Base-by-base conservation (phyloP, 2,797 vertebrate species). In the Halcyon leucocephala region DNA sequence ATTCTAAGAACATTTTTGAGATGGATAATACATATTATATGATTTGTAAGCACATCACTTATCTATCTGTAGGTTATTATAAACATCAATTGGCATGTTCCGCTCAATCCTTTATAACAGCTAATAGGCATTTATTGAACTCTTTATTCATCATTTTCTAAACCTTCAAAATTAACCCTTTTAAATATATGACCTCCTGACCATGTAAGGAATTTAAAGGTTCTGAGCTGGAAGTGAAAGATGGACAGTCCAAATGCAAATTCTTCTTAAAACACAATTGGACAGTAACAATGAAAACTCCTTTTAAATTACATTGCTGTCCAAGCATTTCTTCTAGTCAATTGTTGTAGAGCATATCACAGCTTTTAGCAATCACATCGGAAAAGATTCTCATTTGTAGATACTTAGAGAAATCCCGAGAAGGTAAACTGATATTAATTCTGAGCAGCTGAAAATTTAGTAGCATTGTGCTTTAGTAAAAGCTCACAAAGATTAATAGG, bases 391-490 rank as follows among this genome's bases (percentile, higher is more conserved):
- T 72, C 31, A 48, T 51, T 88, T 86, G 46, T 70, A 69, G 65
- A 60, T 95, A 52, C 39, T 72, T 86, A 78, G 0, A 83, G 76
- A 86, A 95, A 93, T 83, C 86, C 54, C 71, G 69, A 58, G 52
- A 91, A 94, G 54, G 33, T 91, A 86, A 91, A 85, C 83, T 80
- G 61, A 73, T 80, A 82, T 89, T 49, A 72, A 33, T 88, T 78
- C 46, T 60, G 41, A 91, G 25, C 48, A 80, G 49, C 39, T 91
- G 33, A 85, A 79, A 89, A 78, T 87, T 87, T 61, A 87, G 64
- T 65, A 74, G 51, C 41, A 29, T 65, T 60, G 29, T 67, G 51
- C 52, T 90, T n/a, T 64, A 57, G 55, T 79, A 82, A 82, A 90
- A 90, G 18, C 57, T 84, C 82, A 60, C 44, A 46, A 85, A 87